Evolutionary conservation across 2,888 invertebrate species (phyloP).

Genomic region (Heliconius erato): DNA sequence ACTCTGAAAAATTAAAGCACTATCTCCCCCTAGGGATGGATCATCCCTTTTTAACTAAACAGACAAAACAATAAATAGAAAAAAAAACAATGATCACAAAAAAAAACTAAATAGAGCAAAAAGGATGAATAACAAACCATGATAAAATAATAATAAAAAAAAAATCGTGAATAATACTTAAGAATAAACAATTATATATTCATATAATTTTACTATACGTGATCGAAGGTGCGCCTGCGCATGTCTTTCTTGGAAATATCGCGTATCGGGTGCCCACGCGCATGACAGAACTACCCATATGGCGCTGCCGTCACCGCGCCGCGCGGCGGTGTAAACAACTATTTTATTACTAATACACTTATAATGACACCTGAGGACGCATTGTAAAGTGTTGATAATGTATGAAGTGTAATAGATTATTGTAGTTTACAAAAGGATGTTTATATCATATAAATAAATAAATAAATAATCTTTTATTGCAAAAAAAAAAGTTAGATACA

Average conservation of each 20-base stretch:
- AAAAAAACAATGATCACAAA: too few species aligned
- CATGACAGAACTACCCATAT: slow-evolving; percentile 63
- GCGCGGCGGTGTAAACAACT: slow-evolving; percentile 40
- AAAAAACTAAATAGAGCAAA: too few species aligned
- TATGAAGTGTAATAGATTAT: not conserved
- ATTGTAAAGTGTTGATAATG: slow-evolving; percentile 4
- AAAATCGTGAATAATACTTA: slow-evolving; percentile 1
- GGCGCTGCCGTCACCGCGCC: slow-evolving; percentile 51
- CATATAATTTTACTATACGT: slow-evolving; percentile 35
- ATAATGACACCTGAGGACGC: slow-evolving; percentile 35
- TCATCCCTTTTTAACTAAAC: too few species aligned
- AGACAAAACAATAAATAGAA: too few species aligned
- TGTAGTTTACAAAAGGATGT: not conserved
- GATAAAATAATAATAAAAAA: too few species aligned
- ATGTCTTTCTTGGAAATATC: slow-evolving; percentile 38
- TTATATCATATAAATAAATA: too few species aligned
- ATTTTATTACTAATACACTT: slow-evolving; percentile 28
- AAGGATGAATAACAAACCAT: too few species aligned
- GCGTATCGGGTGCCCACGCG: slow-evolving; percentile 59
- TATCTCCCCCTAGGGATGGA: too few species aligned
- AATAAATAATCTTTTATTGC: too few species aligned
- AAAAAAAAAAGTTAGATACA: too few species aligned
- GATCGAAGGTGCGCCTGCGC: slow-evolving; percentile 42
- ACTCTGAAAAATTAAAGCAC: too few species aligned
- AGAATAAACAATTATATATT: slow-evolving; percentile 3